Evolutionary conservation across 2,888 invertebrate genomes (phyloP).

Genomic region (Glaucopsyche alexis): DNA sequence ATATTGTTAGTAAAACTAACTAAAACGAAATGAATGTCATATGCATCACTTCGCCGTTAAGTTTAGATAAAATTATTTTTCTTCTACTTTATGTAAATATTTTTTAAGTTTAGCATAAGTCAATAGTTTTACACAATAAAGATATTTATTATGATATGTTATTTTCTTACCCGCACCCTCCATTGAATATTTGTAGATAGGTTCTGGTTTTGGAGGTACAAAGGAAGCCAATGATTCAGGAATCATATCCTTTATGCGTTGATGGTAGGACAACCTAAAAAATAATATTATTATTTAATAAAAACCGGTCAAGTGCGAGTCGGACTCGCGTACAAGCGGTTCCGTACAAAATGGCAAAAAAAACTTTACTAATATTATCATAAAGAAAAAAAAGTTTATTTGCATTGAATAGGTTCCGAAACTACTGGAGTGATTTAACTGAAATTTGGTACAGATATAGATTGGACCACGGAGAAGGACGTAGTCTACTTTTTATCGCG

Average conservation of each 20-base stretch:
- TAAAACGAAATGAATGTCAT: too few species aligned
- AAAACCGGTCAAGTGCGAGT: too few species aligned
- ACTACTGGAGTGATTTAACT: too few species aligned
- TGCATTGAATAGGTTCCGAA: too few species aligned
- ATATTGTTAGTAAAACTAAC: not conserved
- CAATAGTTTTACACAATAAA: constrained; percentile 47
- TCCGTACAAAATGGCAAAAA: too few species aligned
- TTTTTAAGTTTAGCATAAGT: constrained; percentile 62
- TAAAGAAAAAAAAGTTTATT: too few species aligned
- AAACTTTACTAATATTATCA: too few species aligned
- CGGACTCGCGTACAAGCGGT: too few species aligned
- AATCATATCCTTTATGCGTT: constrained; percentile 94
- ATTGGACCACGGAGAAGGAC: too few species aligned
- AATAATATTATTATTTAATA: constrained; percentile 16
- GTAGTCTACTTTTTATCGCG: too few species aligned
- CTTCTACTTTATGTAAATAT: constrained; percentile 64
- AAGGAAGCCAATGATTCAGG: constrained; percentile 92
- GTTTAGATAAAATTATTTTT: constrained; percentile 34
- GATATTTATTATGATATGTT: constrained; percentile 48
- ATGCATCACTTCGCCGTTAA: not conserved
- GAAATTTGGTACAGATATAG: too few species aligned
- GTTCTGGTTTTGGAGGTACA: constrained; percentile 91
- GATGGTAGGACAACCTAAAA: constrained; percentile 93
- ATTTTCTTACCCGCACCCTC: constrained; percentile 90
- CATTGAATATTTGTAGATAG: constrained; percentile 93